Percentiles rank a stretch among this genome's conserved stretches.
Conservation (phyloP, 1,140 invertebrate species). For the Chionoecetes opilio region DNA sequence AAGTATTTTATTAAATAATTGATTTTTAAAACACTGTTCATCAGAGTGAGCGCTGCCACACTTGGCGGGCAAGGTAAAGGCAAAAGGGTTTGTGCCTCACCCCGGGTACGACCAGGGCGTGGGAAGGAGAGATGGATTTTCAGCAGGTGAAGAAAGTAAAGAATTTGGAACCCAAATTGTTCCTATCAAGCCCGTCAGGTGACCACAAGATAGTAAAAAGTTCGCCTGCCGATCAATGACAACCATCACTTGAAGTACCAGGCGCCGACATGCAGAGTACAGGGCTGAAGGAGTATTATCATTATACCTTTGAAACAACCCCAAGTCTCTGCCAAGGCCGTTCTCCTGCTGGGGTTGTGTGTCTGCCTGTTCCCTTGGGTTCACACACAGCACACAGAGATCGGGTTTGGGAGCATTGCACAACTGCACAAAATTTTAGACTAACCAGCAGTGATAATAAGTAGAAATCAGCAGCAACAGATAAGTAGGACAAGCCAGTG, state of each 20-base stretch:
- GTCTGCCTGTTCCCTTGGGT: not conserved
- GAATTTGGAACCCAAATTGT: not conserved
- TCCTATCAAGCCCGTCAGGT: not conserved
- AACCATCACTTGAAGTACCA: conserved; percentile 50
- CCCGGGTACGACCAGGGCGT: no score
- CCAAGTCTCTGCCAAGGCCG: not conserved
- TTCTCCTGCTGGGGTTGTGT: not conserved
- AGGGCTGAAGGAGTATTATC: not conserved
- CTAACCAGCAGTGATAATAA: not conserved
- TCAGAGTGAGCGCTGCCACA: not conserved
- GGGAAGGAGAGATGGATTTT: no score
- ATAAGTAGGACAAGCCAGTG: not conserved
- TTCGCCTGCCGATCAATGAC: conserved; percentile 1
- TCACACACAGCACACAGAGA: not conserved
- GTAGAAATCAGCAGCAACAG: not conserved
- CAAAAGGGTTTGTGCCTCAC: no score
- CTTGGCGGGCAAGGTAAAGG: no score
- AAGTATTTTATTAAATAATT: no score
- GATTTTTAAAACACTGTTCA: not conserved
- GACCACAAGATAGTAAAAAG: conserved; percentile 37
- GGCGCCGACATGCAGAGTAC: conserved; percentile 52
- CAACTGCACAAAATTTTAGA: not conserved
- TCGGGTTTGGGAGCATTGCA: not conserved
- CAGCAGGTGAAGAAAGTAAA: not conserved
- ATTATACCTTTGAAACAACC: not conserved